These are phyloP conservation scores for Macaca nemestrina DNA, from an alignment of 2,113 vertebrate genomes.

Conservation along the genomic window DNA sequence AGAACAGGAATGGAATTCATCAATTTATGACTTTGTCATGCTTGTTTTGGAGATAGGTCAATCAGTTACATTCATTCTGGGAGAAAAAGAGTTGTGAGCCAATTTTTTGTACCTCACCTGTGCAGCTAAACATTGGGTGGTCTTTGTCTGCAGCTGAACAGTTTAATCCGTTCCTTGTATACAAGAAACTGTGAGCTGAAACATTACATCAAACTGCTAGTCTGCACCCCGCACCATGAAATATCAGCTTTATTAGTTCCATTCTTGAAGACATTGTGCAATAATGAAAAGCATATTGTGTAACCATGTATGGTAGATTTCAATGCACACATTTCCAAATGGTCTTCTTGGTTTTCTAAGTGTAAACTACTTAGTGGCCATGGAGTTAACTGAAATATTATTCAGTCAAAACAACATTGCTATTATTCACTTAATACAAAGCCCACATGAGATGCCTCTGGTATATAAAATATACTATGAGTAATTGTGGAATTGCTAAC, in stretches of 20 bases:
- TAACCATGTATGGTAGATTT: conserved; percentile 43
- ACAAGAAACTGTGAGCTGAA: conserved; percentile 4
- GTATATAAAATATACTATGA: conserved; percentile 46
- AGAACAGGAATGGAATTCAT: neutral
- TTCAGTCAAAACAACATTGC: neutral
- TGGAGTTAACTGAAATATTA: conserved; percentile 41
- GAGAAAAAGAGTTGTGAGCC: neutral
- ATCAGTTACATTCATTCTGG: neutral
- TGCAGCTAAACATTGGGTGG: conserved; percentile 49
- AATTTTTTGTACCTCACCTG: conserved; percentile 52
- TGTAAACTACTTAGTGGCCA: conserved; percentile 60
- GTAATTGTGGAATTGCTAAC: neutral
- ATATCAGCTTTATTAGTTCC: conserved; percentile 64
- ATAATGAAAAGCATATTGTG: conserved; percentile 70
- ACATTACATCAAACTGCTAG: conserved; percentile 51
- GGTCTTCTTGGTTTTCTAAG: conserved; percentile 46
- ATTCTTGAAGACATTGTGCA: conserved; percentile 62
- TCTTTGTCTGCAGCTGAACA: conserved; percentile 52
- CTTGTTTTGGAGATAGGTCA: conserved; percentile 8
- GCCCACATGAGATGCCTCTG: neutral
- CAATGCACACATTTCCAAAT: conserved; percentile 41
- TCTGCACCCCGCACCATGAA: conserved; percentile 21
- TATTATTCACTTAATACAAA: conserved; percentile 37
- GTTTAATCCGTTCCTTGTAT: conserved; percentile 60
- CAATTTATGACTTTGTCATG: neutral